These are phyloP conservation scores for Enteromius unitaeniatus DNA, from an alignment of 2,797 vertebrate species.

Conservation along the genomic window DNA sequence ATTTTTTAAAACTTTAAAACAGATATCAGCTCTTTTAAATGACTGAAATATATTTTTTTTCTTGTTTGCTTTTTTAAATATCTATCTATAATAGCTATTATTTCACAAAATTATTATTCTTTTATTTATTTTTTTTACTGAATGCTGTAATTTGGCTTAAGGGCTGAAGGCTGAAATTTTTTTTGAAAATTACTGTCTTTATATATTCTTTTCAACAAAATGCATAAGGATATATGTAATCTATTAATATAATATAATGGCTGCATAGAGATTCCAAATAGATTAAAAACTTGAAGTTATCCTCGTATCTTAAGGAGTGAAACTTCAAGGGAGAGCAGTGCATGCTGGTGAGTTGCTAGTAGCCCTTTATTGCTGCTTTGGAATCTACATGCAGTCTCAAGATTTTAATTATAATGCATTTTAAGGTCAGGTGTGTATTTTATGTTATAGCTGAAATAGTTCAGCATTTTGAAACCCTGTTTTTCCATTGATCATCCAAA, in stretches of 20 bases:
- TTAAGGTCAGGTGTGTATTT: background rate
- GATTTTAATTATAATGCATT: background rate
- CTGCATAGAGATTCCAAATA: background rate
- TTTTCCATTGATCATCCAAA: background rate
- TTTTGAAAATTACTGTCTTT: background rate
- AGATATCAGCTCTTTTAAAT: background rate
- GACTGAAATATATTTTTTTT: too few relatives aligned
- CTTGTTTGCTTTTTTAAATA: too few relatives aligned
- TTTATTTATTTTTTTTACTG: too few relatives aligned
- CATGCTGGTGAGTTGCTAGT: constrained; percentile 50
- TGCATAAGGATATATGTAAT: background rate
- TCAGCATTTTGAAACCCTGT: background rate
- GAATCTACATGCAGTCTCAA: constrained; percentile 25
- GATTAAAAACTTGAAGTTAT: background rate
- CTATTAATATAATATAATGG: background rate
- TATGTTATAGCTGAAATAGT: background rate
- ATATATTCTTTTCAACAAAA: background rate
- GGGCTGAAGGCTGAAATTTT: background rate
- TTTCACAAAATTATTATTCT: background rate
- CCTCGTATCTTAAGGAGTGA: constrained; percentile 44
- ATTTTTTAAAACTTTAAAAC: background rate
- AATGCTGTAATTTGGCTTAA: too few relatives aligned
- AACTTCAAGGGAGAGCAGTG: constrained; percentile 47
- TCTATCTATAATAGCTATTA: too few relatives aligned
- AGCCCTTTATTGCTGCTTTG: constrained; percentile 40